Evolutionary conservation across 2,888 invertebrate genomes (phyloP).

Genomic region (Neoscelio sp.): DNA sequence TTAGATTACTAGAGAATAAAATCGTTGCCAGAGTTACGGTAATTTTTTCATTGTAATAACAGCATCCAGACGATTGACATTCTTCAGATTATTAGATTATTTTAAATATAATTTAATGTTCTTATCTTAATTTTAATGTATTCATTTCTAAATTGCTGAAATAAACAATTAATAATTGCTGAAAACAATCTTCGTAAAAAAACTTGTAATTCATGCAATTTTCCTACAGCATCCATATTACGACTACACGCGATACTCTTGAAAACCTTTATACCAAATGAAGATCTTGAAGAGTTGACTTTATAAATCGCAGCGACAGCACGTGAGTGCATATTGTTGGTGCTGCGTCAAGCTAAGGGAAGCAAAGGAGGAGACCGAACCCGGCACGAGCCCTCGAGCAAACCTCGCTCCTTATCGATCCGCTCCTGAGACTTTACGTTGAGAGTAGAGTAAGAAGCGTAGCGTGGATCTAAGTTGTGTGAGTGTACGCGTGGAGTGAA

Average conservation of each 20-base stretch:
- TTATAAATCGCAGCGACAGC: slow-evolving; percentile 66
- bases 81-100: no score
- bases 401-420: slow-evolving; percentile 82
- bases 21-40: no score
- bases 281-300: slow-evolving; percentile 55
- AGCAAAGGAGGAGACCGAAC: slow-evolving; percentile 78
- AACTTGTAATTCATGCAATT: slow-evolving; percentile 11
- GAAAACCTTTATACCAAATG: slow-evolving; percentile 23
- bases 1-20: no score
- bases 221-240: slow-evolving; percentile 8
- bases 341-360: slow-evolving; percentile 74
- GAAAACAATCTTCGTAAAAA: no score
- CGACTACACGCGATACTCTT: neutral
- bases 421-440: slow-evolving; percentile 79
- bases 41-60: no score
- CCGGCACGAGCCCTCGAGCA: slow-evolving; percentile 79
- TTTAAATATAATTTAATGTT: no score
- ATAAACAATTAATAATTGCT: no score
- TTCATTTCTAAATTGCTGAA: no score
- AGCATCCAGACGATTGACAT: no score
- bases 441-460: slow-evolving; percentile 70
- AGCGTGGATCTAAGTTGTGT: slow-evolving; percentile 57
- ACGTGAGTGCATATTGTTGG: slow-evolving; percentile 73
- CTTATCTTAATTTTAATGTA: no score
- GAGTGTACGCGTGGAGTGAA: slow-evolving; percentile 42